Evolutionary conservation across 2,888 invertebrate species (phyloP), one percentile per base, ranked within the genome.

Genomic region (Argyra leucocephala): DNA sequence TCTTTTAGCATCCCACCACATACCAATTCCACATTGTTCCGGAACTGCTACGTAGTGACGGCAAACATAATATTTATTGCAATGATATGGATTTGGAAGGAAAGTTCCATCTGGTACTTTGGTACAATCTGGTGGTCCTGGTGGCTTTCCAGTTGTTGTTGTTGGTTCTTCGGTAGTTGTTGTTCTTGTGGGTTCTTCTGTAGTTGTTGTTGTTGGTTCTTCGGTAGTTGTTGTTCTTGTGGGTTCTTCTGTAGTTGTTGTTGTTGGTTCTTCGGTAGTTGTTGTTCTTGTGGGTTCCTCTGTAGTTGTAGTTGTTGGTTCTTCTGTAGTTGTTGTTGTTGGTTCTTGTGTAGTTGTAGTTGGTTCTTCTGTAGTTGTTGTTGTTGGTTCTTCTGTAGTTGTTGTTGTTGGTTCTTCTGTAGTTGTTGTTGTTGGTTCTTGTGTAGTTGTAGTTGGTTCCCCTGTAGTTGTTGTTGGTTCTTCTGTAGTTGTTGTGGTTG

Each of bases 21-120:
- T 78, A 10, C 74, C 76, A 4, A 69, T 69, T 1, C 79, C 78
- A 61, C 78, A 78, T 15, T 73, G 71, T 4, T 77, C 78, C 31
- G 73, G 66, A 22, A 76, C 72, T 1, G 74, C 74, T 24, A 71
- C 69, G 1, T 73, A 74, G 22, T 74, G 70, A 3, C 74, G 72
- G 64, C 78, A 78, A 57, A 74, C 70, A 66, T 73, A 77, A 66
- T 78, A 78, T 64, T 74, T 68, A 9, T 73, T 72, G 59, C 78
- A 78, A 23, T 75, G 72, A 22, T 72, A 69, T 0, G 74, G 70
- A 66, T 78, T 74, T 66, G 70, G 68, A 23, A 78, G 73, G 65
- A 78, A 78, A 24, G 73, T 75, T 1, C 77, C 77, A 22, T 69
- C 65, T 22, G 68, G 67, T 10, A 75, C 72, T 69, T 73, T 72